These are phyloP conservation scores for Oreonectes daqikongensis DNA, from an alignment of 2,797 vertebrate species.

Conservation along the genomic window DNA sequence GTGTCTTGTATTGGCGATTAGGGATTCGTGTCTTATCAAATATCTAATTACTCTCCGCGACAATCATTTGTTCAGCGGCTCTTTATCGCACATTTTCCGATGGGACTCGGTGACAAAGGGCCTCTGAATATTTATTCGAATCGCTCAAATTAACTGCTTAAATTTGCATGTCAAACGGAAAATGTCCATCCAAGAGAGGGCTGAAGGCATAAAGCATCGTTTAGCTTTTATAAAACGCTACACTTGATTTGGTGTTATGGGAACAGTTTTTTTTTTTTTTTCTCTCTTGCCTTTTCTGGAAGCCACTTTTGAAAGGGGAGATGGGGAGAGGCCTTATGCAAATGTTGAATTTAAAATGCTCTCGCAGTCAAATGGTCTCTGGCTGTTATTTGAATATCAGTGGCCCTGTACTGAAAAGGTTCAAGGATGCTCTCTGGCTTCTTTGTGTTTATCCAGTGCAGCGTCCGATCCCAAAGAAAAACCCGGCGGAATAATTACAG, in stretches of 20 bases:
- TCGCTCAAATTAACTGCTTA: conserved; percentile 99
- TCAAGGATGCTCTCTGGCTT: conserved; percentile 99
- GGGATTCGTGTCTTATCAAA: conserved; percentile 99
- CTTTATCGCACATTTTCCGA: conserved; percentile 93
- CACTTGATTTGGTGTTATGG: conserved; percentile 92
- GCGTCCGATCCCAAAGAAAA: conserved; percentile 95
- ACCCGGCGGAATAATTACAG: conserved; percentile 96
- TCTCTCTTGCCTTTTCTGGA: conserved; percentile 63
- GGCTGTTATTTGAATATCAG: conserved; percentile 99
- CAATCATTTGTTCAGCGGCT: conserved; percentile 98
- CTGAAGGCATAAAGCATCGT: conserved; percentile 83
- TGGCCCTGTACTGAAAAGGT: conserved; percentile 96
- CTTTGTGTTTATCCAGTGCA: conserved; percentile 99
- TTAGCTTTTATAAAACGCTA: conserved; percentile 84
- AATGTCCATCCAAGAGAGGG: conserved; percentile 81
- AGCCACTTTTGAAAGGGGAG: conserved; percentile 81
- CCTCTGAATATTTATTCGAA: conserved; percentile 99
- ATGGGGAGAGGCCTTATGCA: conserved; percentile 95
- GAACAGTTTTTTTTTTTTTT: conserved; percentile 80
- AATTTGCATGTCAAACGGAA: conserved; percentile 98
- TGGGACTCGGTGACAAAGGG: conserved; percentile 93
- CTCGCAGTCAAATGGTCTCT: conserved; percentile 92
- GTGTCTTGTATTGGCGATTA: conserved; percentile 99
- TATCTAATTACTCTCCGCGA: conserved; percentile 99
- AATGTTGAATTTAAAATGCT: conserved; percentile 93